Conservation (phyloP, 1,140 invertebrate genomes). For the Drosophila sturtevanti region DNA sequence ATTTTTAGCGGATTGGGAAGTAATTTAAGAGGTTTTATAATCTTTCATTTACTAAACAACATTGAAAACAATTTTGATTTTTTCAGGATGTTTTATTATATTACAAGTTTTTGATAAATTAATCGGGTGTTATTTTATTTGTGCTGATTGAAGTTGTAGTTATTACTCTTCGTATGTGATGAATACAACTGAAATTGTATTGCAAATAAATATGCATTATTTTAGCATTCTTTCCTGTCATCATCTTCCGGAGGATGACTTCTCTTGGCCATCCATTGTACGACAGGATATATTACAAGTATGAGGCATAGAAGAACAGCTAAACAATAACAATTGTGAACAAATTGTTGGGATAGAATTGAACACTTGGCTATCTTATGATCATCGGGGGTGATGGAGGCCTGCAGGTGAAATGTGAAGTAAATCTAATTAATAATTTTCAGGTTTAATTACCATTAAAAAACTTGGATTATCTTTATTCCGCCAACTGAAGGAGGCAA, state of each 20-base stretch:
- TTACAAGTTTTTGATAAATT: too few species aligned
- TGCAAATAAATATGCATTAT: too few species aligned
- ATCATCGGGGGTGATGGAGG: constrained; percentile 87
- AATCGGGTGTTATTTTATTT: too few species aligned
- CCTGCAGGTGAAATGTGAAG: constrained; percentile 45
- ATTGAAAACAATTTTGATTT: too few species aligned
- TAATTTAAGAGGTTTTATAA: too few species aligned
- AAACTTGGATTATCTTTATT: constrained; percentile 96
- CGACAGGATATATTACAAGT: constrained; percentile 19
- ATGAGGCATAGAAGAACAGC: constrained; percentile 40
- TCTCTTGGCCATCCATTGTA: neutral
- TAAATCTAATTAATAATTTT: constrained; percentile 84
- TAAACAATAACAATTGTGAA: constrained; percentile 55
- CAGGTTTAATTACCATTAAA: constrained; percentile 85
- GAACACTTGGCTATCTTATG: constrained; percentile 88
- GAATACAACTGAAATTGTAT: too few species aligned
- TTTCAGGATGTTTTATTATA: too few species aligned
- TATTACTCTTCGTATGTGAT: too few species aligned
- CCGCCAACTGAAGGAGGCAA: constrained; percentile 97
- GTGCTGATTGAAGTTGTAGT: too few species aligned
- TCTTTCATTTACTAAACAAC: too few species aligned
- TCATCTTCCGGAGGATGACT: neutral
- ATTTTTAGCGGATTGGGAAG: too few species aligned
- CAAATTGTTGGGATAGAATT: constrained; percentile 85
- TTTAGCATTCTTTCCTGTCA: neutral